Conservation (phyloP, 2,797 vertebrate genomes). For the Catamblyrhynchus diadema region DNA sequence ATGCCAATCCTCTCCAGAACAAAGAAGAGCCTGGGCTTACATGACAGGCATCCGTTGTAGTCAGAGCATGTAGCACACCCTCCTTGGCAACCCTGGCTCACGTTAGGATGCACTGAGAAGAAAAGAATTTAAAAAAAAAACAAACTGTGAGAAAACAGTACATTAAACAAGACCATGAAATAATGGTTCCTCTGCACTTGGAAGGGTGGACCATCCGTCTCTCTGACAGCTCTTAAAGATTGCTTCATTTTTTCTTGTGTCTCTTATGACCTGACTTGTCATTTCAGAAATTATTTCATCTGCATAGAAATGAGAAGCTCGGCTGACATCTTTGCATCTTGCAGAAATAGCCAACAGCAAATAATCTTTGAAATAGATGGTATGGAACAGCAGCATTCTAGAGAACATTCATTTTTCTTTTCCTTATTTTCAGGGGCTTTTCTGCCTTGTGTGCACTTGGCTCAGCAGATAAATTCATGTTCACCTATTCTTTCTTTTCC, state of each 20-base stretch:
- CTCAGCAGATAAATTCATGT: not conserved
- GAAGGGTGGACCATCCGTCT: not conserved
- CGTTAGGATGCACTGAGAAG: constrained; percentile 85
- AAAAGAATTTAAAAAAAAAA: not conserved
- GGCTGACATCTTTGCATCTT: not conserved
- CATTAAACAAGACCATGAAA: not conserved
- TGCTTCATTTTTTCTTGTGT: not conserved
- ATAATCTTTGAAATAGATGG: not conserved
- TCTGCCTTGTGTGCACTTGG: not conserved
- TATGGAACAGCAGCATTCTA: not conserved
- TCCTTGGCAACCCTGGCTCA: constrained; percentile 91
- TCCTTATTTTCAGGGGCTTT: not conserved
- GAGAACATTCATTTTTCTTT: not conserved
- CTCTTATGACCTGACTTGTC: not conserved
- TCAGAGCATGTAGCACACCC: constrained; percentile 97
- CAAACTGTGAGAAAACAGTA: not conserved
- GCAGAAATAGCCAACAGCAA: not conserved
- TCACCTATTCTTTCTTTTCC: not conserved
- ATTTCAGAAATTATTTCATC: not conserved
- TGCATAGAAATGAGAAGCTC: not conserved
- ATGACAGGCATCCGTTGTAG: constrained; percentile 98
- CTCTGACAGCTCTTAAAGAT: not conserved
- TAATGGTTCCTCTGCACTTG: not conserved
- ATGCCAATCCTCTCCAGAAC: constrained; percentile 97
- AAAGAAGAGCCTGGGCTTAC: constrained; percentile 96